A percentile compares a stretch with the other conserved stretches of the same genome.
These are phyloP conservation scores for Discoglossus pictus DNA, from an alignment of 2,797 vertebrate species.

Conservation along the genomic window DNA sequence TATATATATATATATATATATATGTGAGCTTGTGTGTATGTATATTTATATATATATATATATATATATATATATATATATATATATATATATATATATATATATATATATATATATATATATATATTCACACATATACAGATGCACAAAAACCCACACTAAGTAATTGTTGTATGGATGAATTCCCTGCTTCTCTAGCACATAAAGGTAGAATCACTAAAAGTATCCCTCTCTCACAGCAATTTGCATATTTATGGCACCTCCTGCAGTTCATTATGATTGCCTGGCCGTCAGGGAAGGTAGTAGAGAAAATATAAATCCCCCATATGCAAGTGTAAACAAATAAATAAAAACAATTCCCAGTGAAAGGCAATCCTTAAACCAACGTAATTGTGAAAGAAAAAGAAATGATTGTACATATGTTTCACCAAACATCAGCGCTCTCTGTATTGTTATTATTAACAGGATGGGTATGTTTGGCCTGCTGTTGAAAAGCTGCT, in stretches of 20 bases:
- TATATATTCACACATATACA: conserved; percentile 11
- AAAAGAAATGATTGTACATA: conserved; percentile 15
- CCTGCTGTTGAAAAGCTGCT: neutral
- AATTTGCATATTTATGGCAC: conserved; percentile 80
- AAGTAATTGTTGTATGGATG: conserved; percentile 49
- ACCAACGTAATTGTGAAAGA: conserved; percentile 22
- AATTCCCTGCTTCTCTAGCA: conserved; percentile 56
- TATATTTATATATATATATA: conserved; percentile 3
- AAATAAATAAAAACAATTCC: conserved; percentile 51
- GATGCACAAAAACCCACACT: conserved; percentile 63
- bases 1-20: no score
- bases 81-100: conserved; percentile 13
- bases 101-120: conserved; percentile 2
- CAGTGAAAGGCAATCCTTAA: conserved; percentile 32
- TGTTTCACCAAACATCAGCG: neutral
- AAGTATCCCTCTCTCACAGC: conserved; percentile 73
- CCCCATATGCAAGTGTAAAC: conserved; percentile 63
- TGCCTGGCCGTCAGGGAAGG: conserved; percentile 76
- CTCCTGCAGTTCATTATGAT: conserved; percentile 76
- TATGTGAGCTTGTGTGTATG: no score
- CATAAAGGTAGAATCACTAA: conserved; percentile 71
- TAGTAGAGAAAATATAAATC: conserved; percentile 68
- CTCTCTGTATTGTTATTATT: neutral
- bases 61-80: conserved; percentile 14
- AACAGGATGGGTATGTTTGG: conserved; percentile 8